Percentiles rank a stretch among this genome's conserved stretches.
Conservation (phyloP, 2,113 vertebrate species). For the Dendrocopos noguchii region DNA sequence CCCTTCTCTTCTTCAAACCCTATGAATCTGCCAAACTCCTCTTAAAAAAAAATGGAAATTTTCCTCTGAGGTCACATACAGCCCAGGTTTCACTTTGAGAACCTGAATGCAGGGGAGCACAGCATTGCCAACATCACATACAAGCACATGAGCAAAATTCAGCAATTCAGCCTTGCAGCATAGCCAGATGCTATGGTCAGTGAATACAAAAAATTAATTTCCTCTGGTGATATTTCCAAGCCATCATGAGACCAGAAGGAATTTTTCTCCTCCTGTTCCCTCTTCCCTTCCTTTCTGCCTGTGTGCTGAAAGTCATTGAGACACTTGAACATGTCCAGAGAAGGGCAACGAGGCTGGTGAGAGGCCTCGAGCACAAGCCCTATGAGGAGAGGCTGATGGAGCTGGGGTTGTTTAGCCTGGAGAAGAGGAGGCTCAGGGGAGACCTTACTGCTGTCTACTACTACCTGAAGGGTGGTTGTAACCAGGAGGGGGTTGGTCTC, state of each 20-base stretch:
- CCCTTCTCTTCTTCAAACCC: not conserved
- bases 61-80: not conserved
- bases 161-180: not conserved
- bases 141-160: not conserved
- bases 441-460: too few species aligned
- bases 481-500: too few species aligned
- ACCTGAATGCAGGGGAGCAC: not conserved
- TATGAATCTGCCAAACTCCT: not conserved
- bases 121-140: not conserved
- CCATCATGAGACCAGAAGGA: not conserved
- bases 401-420: too few species aligned
- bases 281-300: not conserved
- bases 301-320: not conserved
- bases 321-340: too few species aligned
- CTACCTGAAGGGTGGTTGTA: too few species aligned
- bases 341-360: too few species aligned
- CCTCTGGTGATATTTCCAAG: not conserved
- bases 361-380: too few species aligned
- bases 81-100: not conserved
- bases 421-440: too few species aligned
- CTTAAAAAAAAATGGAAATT: not conserved
- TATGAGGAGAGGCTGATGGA: too few species aligned
- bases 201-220: not conserved
- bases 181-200: not conserved
- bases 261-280: not conserved